phyloP scores from a whole-genome alignment of 2,888 invertebrate species.

The Lordiphosa andalusiaca region DNA sequence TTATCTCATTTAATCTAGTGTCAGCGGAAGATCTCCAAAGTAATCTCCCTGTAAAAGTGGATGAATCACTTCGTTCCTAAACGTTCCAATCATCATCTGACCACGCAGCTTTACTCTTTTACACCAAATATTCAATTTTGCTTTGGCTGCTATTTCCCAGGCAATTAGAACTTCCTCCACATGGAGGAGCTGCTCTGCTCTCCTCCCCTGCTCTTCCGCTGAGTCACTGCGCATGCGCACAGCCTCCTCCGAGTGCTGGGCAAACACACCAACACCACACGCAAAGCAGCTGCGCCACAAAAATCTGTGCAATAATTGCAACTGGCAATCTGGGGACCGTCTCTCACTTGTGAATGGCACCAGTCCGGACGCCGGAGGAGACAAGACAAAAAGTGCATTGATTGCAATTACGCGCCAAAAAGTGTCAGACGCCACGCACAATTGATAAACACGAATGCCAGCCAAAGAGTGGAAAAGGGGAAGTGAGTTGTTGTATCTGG shows the following conservation, averaged over 20 bases:
- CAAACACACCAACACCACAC: conserved; percentile 19
- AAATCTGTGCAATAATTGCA: conserved; percentile 22
- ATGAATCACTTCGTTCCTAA: conserved; percentile 2
- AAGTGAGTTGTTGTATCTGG: conserved; percentile 38
- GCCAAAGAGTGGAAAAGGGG: conserved; percentile 23
- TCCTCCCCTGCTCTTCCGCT: conserved; percentile 3
- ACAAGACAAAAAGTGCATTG: conserved; percentile 43
- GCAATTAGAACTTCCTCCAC: conserved; percentile 24
- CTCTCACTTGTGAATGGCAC: conserved; percentile 15
- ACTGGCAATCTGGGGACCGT: conserved; percentile 18
- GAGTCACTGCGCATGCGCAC: conserved; percentile 39
- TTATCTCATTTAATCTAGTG: too few relatives aligned
- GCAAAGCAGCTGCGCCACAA: conserved; percentile 20
- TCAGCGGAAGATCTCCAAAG: too few relatives aligned
- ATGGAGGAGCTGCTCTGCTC: background rate
- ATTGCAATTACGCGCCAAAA: conserved; percentile 61
- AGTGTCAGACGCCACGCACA: conserved; percentile 44
- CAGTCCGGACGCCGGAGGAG: conserved; percentile 24
- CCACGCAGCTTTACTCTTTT: background rate
- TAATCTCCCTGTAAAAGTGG: background rate
- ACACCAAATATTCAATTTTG: conserved; percentile 3
- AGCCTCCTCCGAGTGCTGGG: conserved; percentile 18
- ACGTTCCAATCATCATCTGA: background rate
- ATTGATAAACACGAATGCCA: conserved; percentile 32
- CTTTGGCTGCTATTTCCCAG: conserved; percentile 19